Evolutionary conservation across 2,888 invertebrate genomes (phyloP).

Genomic region (Orthosia gracilis): DNA sequence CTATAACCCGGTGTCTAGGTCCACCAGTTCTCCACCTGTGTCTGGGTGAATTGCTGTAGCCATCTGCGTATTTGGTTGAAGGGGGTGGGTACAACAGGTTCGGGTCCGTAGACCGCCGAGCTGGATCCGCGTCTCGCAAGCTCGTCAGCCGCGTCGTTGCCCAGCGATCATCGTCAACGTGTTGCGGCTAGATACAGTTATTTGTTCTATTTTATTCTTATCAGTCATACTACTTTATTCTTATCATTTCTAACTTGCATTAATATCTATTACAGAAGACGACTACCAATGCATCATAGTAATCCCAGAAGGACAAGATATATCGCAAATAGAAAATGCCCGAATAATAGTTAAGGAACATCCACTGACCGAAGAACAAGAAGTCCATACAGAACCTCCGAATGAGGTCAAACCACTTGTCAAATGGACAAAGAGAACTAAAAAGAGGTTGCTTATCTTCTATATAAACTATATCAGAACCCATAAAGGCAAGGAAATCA

Average conservation of each 20-base stretch:
- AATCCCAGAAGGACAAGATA: conserved; percentile 83
- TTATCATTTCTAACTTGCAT: neutral
- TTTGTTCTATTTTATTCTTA: too few species aligned
- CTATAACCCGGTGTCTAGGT: too few species aligned
- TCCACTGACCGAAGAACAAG: conserved; percentile 44
- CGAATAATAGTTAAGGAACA: conserved; percentile 72
- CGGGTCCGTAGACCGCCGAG: too few species aligned
- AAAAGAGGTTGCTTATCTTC: conserved; percentile 77
- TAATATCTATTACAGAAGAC: conserved; percentile 80
- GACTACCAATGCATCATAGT: conserved; percentile 88
- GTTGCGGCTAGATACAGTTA: too few species aligned
- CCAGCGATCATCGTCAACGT: too few species aligned
- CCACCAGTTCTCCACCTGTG: too few species aligned
- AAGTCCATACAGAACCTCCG: conserved; percentile 37
- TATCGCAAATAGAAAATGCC: conserved; percentile 72
- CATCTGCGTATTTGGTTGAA: too few species aligned
- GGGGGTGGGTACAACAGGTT: too few species aligned
- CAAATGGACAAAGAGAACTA: conserved; percentile 81
- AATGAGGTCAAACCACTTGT: conserved; percentile 56
- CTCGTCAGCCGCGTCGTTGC: too few species aligned
- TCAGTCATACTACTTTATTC: too few species aligned
- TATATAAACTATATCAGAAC: conserved; percentile 82
- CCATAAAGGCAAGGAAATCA: conserved; percentile 77
- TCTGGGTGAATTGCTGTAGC: too few species aligned
- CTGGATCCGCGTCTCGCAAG: too few species aligned